Evolutionary conservation across 2,888 invertebrate genomes (phyloP), one percentile per base, ranked within the genome.

Genomic region (Drosophila aldrichi): DNA sequence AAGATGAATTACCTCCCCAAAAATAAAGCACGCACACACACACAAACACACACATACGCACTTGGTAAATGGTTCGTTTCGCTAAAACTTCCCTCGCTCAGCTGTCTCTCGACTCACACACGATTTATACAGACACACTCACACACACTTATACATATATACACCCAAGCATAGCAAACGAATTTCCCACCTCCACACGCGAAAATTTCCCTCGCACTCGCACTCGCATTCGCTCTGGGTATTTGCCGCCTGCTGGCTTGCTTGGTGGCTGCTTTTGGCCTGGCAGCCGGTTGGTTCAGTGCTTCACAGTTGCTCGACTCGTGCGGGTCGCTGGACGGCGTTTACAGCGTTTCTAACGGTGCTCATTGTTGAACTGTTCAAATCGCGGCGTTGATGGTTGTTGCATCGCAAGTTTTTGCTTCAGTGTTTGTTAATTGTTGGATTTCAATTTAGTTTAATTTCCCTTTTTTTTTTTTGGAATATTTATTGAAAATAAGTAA

Each of bases 1-100:
- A 65, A 83, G 83, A 86, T 77, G 81, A 72, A 82, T 82, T 77
- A 74, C 85, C 68, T 71, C 82, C 88, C 88, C 88, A 70, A 88
- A 84, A 78, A 38, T 38, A 79, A 78, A 82, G 32, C 48, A 62
- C 41, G 41, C 41, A 40, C 46, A 32, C 18, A 22, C 20, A 29
- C 41, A 18, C n/a, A n/a, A n/a, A n/a, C 25, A 20, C 7, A 36
- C 41, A 18, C 41, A 38, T 22, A 38, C 22, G 54, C 54, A 8
- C 54, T 14, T 14, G 41, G 46, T 34, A 44, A 65, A 76, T 54
- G 55, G 16, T 58, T 60, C 20, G 56, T 29, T 60, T 54, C 49
- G 58, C 46, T 44, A 36, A 72, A 79, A 80, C 77, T 77, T 70
- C 80, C 77, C 71, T 79, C 62, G 61, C 73, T 74, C 80, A 80